Percentiles rank a stretch among this genome's conserved stretches.
Conservation (phyloP, 2,797 vertebrate species). For the Smutsia gigantea region DNA sequence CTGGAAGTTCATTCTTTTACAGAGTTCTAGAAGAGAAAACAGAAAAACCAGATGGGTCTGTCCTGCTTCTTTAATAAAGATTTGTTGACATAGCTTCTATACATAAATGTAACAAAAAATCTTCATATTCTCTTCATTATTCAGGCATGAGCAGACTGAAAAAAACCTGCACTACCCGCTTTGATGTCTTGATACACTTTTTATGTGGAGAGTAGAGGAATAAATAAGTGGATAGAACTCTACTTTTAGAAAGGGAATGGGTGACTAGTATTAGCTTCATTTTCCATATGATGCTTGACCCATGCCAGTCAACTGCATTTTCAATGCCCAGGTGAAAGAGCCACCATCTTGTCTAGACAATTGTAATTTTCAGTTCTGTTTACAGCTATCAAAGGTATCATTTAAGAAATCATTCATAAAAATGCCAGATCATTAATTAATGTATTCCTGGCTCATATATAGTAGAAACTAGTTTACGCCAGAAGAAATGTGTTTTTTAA, state of each 20-base stretch:
- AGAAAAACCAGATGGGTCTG: background rate
- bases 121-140: background rate
- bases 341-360: background rate
- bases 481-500: constrained; percentile 17
- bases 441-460: constrained; percentile 34
- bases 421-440: background rate
- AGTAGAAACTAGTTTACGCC: background rate
- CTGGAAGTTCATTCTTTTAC: background rate
- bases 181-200: background rate
- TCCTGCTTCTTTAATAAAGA: background rate
- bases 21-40: background rate
- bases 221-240: background rate
- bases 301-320: background rate
- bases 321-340: background rate
- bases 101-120: background rate
- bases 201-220: background rate
- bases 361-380: background rate
- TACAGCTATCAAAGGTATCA: background rate
- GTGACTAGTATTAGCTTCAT: background rate
- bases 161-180: background rate
- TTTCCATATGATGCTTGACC: background rate
- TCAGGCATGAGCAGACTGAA: background rate
- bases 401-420: constrained; percentile 40
- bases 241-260: background rate
- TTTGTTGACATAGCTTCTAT: background rate